phyloP scores from a whole-genome alignment of 1,140 invertebrate species.

The Bicyclus anynana region DNA sequence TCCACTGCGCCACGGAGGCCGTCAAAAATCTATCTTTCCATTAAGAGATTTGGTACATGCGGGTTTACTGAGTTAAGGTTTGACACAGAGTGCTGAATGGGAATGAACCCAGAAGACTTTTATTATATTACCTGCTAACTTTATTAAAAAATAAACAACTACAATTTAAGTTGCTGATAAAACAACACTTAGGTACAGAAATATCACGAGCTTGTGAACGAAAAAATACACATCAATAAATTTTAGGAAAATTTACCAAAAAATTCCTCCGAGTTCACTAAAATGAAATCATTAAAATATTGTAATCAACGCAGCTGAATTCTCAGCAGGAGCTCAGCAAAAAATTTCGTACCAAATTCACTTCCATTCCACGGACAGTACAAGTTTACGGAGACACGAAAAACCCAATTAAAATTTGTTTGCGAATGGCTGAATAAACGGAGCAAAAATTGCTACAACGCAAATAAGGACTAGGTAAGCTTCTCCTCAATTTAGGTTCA shows the following conservation, averaged over 20 bases:
- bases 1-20: no score
- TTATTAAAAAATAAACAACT: no score
- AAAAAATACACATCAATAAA: background rate
- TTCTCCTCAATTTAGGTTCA: constrained; percentile 65
- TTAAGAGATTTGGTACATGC: no score
- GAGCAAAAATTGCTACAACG: constrained; percentile 62
- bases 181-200: no score
- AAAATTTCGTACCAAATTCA: constrained; percentile 26
- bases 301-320: constrained; percentile 23
- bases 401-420: constrained; percentile 74
- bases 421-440: constrained; percentile 65
- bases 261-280: constrained; percentile 15
- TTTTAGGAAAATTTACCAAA: background rate
- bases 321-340: constrained; percentile 15
- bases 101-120: no score
- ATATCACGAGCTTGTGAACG: no score
- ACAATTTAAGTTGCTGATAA: no score
- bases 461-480: constrained; percentile 69
- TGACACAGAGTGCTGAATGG: no score
- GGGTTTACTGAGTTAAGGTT: no score
- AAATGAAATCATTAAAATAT: constrained; percentile 28
- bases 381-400: constrained; percentile 62
- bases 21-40: no score
- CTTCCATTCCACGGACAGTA: constrained; percentile 23
- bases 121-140: no score